Conservation (phyloP, 2,113 vertebrate species). For the Neogobius melanostomus region DNA sequence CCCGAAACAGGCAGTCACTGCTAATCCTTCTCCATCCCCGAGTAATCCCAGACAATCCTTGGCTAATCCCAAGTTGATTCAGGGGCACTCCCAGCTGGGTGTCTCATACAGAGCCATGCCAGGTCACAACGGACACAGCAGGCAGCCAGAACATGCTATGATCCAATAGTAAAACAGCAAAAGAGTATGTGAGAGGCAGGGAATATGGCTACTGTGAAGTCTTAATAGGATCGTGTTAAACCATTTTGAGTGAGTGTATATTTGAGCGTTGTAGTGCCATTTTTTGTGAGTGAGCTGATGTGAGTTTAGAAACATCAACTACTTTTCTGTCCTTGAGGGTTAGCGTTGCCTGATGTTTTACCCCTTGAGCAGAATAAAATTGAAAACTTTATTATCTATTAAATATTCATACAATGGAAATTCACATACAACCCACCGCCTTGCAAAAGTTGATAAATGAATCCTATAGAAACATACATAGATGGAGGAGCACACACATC, state of each 20-base stretch:
- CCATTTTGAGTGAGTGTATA: slow-evolving; percentile 15
- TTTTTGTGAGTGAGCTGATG: slow-evolving; percentile 33
- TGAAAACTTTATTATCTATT: slow-evolving; percentile 77
- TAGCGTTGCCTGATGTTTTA: slow-evolving; percentile 56
- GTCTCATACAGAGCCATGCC: slow-evolving; percentile 70
- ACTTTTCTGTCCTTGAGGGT: slow-evolving; percentile 67
- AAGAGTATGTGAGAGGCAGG: slow-evolving; percentile 25
- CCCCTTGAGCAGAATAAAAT: slow-evolving; percentile 71
- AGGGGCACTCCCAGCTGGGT: slow-evolving; percentile 78
- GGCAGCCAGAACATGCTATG: slow-evolving; percentile 51
- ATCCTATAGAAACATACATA: slow-evolving; percentile 70
- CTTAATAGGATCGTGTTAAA: slow-evolving; percentile 30
- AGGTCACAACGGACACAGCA: slow-evolving; percentile 60
- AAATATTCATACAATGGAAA: slow-evolving; percentile 80
- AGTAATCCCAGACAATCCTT: slow-evolving; percentile 80
- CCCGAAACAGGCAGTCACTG: slow-evolving; percentile 78
- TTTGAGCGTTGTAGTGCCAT: slow-evolving; percentile 30
- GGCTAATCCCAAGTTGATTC: slow-evolving; percentile 80
- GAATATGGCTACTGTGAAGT: slow-evolving; percentile 28
- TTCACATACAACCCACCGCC: slow-evolving; percentile 71
- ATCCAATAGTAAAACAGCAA: slow-evolving; percentile 54
- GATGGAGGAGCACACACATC: slow-evolving; percentile 73
- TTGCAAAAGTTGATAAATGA: slow-evolving; percentile 67
- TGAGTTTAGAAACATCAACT: slow-evolving; percentile 47
- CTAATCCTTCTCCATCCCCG: slow-evolving; percentile 77